phyloP scores from a whole-genome alignment of 2,888 invertebrate species.

The Calliopum simillimum region DNA sequence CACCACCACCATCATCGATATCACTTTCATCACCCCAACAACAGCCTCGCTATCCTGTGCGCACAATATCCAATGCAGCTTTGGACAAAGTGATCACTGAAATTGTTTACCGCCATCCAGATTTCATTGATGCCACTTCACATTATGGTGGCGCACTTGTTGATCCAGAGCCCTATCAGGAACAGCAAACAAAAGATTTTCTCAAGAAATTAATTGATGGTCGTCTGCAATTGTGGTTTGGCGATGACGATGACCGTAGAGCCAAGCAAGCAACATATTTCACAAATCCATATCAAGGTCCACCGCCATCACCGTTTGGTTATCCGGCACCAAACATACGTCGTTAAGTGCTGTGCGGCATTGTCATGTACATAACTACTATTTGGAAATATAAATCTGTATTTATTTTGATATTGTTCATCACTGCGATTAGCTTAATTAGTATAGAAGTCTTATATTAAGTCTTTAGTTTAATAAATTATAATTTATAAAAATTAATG shows the following conservation, averaged over 20 bases:
- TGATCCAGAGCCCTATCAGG: conserved; percentile 55
- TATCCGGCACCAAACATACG: too few relatives aligned
- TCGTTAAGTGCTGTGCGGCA: too few relatives aligned
- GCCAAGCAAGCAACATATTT: not conserved
- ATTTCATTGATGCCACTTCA: conserved; percentile 53
- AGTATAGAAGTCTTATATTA: not conserved
- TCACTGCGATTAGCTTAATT: not conserved
- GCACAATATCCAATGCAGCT: conserved; percentile 51
- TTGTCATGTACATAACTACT: not conserved
- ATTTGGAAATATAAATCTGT: not conserved
- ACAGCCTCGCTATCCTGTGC: conserved; percentile 48
- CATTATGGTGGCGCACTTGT: conserved; percentile 54
- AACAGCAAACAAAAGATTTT: conserved; percentile 56
- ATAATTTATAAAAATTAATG: not conserved
- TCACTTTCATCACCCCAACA: not conserved
- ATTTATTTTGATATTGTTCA: not conserved
- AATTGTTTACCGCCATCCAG: conserved; percentile 58
- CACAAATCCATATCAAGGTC: not conserved
- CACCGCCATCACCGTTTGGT: too few relatives aligned
- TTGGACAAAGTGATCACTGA: conserved; percentile 60
- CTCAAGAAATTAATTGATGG: conserved; percentile 56
- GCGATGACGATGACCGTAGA: conserved; percentile 20
- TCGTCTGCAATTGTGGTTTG: conserved; percentile 52
- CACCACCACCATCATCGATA: conserved; percentile 3
- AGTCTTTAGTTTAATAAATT: not conserved